These are phyloP conservation scores for Ptiloglossa arizonensis DNA, from an alignment of 1,140 invertebrate species.

Conservation along the genomic window DNA sequence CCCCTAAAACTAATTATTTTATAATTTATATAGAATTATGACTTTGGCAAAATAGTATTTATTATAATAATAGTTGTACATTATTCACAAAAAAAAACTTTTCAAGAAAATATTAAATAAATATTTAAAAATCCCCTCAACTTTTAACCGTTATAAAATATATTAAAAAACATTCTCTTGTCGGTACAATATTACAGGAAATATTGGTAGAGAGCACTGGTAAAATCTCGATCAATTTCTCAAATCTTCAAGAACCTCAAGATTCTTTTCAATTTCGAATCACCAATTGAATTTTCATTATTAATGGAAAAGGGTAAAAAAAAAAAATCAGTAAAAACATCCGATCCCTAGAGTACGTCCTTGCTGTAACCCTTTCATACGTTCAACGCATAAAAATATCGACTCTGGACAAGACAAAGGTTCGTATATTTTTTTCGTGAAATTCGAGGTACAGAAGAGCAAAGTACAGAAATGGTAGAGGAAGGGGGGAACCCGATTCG, in stretches of 20 bases:
- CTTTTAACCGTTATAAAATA: no score
- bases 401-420: slow-evolving; percentile 49
- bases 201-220: no score
- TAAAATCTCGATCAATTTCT: no score
- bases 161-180: no score
- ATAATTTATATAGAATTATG: no score
- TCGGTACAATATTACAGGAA: no score
- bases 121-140: no score
- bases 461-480: slow-evolving; percentile 18
- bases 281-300: no score
- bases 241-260: no score
- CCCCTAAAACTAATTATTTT: no score
- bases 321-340: not conserved
- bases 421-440: slow-evolving; percentile 56
- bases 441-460: slow-evolving; percentile 60
- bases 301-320: not conserved
- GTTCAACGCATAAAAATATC: slow-evolving; percentile 9
- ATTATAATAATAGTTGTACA: not conserved
- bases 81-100: no score
- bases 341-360: not conserved
- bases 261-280: not conserved
- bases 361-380: not conserved
- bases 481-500: slow-evolving; percentile 71
- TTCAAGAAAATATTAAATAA: no score
- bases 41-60: not conserved